Conservation (phyloP, 30 jellyfish, hydroid and myxozoan species). For the Catostylus mosaicus region DNA sequence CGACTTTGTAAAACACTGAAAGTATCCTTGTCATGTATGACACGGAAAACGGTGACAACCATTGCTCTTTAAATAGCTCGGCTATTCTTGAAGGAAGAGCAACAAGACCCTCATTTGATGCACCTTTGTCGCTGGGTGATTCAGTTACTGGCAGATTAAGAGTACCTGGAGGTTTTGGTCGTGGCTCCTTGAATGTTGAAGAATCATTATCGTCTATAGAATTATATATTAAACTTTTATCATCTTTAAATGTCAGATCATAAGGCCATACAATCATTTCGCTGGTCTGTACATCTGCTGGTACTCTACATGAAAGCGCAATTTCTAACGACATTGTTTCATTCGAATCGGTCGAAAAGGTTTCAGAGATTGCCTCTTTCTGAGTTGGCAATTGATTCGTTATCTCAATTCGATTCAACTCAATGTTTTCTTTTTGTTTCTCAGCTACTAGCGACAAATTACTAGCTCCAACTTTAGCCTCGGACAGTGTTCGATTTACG, state of each 20-base stretch:
- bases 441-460: neutral
- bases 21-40: slow-evolving; percentile 55
- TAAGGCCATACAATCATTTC: slow-evolving; percentile 23
- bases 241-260: slow-evolving; percentile 33
- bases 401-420: slow-evolving; percentile 22
- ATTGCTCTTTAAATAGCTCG: slow-evolving; percentile 66
- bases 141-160: neutral
- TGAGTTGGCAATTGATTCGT: neutral
- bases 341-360: neutral
- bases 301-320: slow-evolving; percentile 17
- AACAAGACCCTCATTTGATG: neutral
- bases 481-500: neutral
- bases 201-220: neutral
- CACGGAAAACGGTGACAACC: slow-evolving; percentile 72
- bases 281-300: neutral
- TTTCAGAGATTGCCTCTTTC: slow-evolving; percentile 3
- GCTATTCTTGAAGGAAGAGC: slow-evolving; percentile 30
- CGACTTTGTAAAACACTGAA: slow-evolving; percentile 32
- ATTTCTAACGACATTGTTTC: slow-evolving; percentile 43
- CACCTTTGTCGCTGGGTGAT: neutral
- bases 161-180: slow-evolving; percentile 17
- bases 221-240: slow-evolving; percentile 21
- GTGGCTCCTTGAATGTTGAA: slow-evolving; percentile 18
- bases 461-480: neutral
- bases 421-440: slow-evolving; percentile 38